phyloP scores from a whole-genome alignment of 1,140 invertebrate genomes.

The Drosophila varians region DNA sequence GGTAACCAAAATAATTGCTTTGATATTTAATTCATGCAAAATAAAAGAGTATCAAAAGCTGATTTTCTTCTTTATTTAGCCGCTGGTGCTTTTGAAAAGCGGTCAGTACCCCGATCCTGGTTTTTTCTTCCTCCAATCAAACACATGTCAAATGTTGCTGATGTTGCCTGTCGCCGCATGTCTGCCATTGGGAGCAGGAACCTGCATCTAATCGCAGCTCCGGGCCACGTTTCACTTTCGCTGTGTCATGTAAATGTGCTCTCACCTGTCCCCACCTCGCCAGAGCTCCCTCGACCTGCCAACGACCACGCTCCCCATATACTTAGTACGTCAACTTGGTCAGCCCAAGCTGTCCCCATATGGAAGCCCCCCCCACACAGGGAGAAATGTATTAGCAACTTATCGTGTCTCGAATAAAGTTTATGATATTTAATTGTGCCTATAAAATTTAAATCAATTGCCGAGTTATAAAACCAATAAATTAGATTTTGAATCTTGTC shows the following conservation, averaged over 20 bases:
- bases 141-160: constrained; percentile 71
- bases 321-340: constrained; percentile 46
- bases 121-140: constrained; percentile 63
- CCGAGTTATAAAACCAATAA: background rate
- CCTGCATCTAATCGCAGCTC: constrained; percentile 65
- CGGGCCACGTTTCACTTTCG: constrained; percentile 71
- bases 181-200: constrained; percentile 46
- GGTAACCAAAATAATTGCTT: too few relatives aligned
- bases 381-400: background rate
- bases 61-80: constrained; percentile 1
- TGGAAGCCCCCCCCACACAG: constrained; percentile 26
- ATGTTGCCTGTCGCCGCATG: constrained; percentile 58
- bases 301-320: constrained; percentile 37
- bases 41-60: background rate
- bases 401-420: background rate
- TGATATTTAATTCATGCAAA: background rate
- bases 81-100: constrained; percentile 25
- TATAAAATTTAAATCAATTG: background rate
- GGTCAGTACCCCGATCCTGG: constrained; percentile 25
- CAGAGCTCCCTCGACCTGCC: background rate
- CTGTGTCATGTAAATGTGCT: constrained; percentile 77
- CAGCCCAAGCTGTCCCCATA: constrained; percentile 44
- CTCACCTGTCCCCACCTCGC: constrained; percentile 43
- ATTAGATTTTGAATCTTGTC: background rate
- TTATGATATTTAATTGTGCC: background rate